Conservation (phyloP, 2,888 invertebrate genomes). For the Tiliacea citrago region DNA sequence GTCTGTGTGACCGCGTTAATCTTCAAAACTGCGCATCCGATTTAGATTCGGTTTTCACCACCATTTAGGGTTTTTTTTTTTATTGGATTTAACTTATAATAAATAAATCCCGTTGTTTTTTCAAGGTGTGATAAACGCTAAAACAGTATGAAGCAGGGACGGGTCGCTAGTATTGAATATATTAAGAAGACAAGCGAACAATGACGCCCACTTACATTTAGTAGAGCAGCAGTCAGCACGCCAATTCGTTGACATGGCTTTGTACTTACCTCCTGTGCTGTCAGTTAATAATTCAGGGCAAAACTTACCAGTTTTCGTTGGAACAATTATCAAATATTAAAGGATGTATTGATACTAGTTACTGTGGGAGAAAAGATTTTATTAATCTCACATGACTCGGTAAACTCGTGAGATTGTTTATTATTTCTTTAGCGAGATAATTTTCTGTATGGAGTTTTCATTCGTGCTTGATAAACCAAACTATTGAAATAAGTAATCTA, state of each 20-base stretch:
- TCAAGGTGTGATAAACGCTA: not conserved
- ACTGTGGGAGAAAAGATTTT: not conserved
- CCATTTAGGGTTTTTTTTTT: too few relatives aligned
- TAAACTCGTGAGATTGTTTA: not conserved
- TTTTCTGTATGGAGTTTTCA: not conserved
- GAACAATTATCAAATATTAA: not conserved
- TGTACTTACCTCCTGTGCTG: slow-evolving; percentile 48
- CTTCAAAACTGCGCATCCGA: not conserved
- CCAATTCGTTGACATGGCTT: slow-evolving; percentile 54
- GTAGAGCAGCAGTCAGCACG: slow-evolving; percentile 36
- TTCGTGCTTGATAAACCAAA: not conserved
- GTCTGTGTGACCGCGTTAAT: not conserved
- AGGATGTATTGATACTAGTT: not conserved
- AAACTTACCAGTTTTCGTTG: slow-evolving; percentile 15
- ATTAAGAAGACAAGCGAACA: slow-evolving; percentile 48
- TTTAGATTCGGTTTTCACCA: too few relatives aligned
- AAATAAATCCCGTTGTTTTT: not conserved
- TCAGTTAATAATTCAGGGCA: slow-evolving; percentile 49
- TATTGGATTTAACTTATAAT: too few relatives aligned
- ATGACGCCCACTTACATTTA: slow-evolving; percentile 61
- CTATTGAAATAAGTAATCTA: too few relatives aligned
- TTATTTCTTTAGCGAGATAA: not conserved
- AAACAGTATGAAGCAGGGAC: not conserved
- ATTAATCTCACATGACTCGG: not conserved
- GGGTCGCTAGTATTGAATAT: not conserved